A percentile compares a stretch with the other conserved stretches of the same genome.
These are phyloP conservation scores for Meiosimyza decipiens DNA, from an alignment of 2,888 invertebrate species.

Conservation along the genomic window DNA sequence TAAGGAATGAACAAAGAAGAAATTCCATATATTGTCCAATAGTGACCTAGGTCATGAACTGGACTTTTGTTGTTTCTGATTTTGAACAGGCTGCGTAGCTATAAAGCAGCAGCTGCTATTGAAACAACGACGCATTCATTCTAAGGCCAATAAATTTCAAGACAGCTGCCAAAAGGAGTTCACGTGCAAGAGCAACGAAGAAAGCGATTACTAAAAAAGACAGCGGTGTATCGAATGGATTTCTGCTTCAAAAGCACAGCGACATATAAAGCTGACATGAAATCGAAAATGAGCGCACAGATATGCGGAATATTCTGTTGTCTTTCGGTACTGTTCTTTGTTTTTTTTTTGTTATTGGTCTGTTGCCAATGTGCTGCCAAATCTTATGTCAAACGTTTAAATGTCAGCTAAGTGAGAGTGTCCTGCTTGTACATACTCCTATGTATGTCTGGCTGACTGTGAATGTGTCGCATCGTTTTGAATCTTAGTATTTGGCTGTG, in stretches of 20 bases:
- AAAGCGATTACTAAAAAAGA: constrained; percentile 11
- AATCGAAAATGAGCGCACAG: background rate
- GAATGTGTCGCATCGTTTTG: background rate
- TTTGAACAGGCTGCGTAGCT: constrained; percentile 6
- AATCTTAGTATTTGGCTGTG: background rate
- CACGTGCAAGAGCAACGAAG: background rate
- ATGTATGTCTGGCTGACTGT: background rate
- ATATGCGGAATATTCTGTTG: background rate
- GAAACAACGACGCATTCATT: background rate
- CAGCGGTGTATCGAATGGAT: background rate
- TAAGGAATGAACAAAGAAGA: too few relatives aligned
- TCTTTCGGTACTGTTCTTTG: background rate
- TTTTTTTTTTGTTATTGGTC: background rate
- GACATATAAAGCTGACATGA: background rate
- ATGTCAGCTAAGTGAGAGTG: constrained; percentile 27
- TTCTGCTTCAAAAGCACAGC: background rate
- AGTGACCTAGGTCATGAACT: constrained; percentile 28
- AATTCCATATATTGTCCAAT: constrained; percentile 16
- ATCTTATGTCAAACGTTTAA: constrained; percentile 33
- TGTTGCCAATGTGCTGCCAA: constrained; percentile 23
- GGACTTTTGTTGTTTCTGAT: constrained; percentile 12
- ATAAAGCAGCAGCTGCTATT: background rate
- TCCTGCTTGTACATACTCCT: background rate
- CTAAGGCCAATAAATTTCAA: constrained; percentile 28
- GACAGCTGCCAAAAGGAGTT: constrained; percentile 16